Evolutionary conservation across 1,140 invertebrate genomes (phyloP), one percentile per base, ranked within the genome.

Genomic region (Manduca sexta): DNA sequence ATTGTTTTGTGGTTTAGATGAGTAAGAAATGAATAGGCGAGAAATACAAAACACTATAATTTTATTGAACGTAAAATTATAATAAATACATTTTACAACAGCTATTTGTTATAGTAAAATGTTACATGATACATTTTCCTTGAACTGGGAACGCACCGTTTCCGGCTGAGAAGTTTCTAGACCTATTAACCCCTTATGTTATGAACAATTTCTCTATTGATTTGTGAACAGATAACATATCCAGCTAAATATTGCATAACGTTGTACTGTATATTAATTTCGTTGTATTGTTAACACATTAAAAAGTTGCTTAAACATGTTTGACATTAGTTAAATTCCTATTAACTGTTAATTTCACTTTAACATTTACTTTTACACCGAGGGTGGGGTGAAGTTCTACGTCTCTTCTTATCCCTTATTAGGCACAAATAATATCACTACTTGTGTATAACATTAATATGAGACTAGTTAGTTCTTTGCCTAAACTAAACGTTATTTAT

Each of bases 401-500:
- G 8, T 8, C 4, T 26, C 21, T 5, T 8, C 21, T 26, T 26
- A 26, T 26, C n/a, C 13, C 34, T 57, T 45, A 74, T 82, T 81
- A 84, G 79, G 79, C 81, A 83, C 78, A 67, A 74, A 61, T 64
- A 63, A 73, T 74, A 67, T 72, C 56, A 69, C 63, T 75, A 76
- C 45, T 45, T 45, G 67, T 79, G 79, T 72, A 76, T 83, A 81
- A 76, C 76, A 69, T 69, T 71, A 72, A 78, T 74, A 77, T 84
- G 79, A 85, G 82, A 85, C 82, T 85, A 83, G 82, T 85, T 85
- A 85, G 81, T 84, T 85, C 54, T 49, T 69, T 73, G 62, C 59
- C 62, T 81, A 80, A 52, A 4, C 72, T 83, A 79, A 65, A 69
- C 65, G 64, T 64, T 73, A 68, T 70, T 58, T 74, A 58, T 66